These are phyloP conservation scores for Ochropleura leucogaster DNA, from an alignment of 2,888 invertebrate genomes.

Conservation along the genomic window DNA sequence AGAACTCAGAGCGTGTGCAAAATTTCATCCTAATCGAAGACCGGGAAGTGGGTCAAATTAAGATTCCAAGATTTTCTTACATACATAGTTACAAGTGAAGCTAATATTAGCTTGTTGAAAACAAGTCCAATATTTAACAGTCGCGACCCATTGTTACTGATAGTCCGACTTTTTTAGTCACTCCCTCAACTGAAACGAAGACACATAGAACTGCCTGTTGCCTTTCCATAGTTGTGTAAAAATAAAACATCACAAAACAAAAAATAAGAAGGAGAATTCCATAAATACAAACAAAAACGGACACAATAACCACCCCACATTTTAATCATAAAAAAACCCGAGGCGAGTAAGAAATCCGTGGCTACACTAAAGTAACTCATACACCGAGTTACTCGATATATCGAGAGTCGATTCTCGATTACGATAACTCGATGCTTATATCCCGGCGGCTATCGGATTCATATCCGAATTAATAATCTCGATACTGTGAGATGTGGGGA, in stretches of 20 bases:
- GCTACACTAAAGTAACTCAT: slow-evolving; percentile 63
- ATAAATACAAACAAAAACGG: slow-evolving; percentile 5
- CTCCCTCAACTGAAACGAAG: no score
- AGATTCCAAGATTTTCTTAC: no score
- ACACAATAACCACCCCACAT: slow-evolving; percentile 18
- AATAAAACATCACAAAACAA: background rate
- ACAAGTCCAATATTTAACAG: no score
- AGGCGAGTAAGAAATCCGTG: slow-evolving; percentile 76
- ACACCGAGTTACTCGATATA: slow-evolving; percentile 70
- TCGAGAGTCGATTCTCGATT: slow-evolving; percentile 70
- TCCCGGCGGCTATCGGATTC: slow-evolving; percentile 84
- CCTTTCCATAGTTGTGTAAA: background rate
- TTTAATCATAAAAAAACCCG: slow-evolving; percentile 74
- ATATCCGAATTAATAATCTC: slow-evolving; percentile 89
- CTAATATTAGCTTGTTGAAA: no score
- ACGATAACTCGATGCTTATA: slow-evolving; percentile 77
- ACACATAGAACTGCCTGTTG: background rate
- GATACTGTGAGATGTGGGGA: slow-evolving; percentile 79
- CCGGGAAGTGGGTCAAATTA: no score
- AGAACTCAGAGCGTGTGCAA: no score
- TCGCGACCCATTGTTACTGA: no score
- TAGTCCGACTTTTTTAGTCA: no score
- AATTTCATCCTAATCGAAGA: no score
- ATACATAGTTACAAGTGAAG: no score
- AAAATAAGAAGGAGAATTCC: background rate